A percentile compares a stretch with the other conserved stretches of the same genome.
Evolutionary conservation across 2,888 invertebrate species (phyloP).

Genomic region (Acleris laterana): DNA sequence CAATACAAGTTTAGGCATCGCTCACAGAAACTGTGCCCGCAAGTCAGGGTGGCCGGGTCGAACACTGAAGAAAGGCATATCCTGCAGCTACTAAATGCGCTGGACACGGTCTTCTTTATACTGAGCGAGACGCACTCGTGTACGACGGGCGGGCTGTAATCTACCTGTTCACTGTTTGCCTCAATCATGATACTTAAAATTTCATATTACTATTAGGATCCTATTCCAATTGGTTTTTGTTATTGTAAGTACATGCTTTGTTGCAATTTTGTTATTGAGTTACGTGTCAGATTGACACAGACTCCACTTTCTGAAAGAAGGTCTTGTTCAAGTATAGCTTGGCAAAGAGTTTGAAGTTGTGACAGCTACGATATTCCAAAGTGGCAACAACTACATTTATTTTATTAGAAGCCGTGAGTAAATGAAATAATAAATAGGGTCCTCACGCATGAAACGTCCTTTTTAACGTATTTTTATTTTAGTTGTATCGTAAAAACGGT

Average conservation of each 20-base stretch:
- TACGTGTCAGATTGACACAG: background rate
- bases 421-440: too few species aligned
- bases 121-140: slow-evolving; percentile 30
- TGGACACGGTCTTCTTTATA: slow-evolving; percentile 44
- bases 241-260: background rate
- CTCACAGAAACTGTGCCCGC: slow-evolving; percentile 69
- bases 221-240: background rate
- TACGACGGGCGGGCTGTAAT: background rate
- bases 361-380: too few species aligned
- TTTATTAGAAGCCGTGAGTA: too few species aligned
- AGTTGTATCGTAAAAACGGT: too few species aligned
- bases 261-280: background rate
- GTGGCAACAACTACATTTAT: too few species aligned
- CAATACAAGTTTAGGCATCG: slow-evolving; percentile 60
- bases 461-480: too few species aligned
- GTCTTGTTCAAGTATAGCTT: background rate
- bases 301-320: background rate
- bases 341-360: background rate
- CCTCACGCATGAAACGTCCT: too few species aligned
- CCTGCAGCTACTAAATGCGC: slow-evolving; percentile 54
- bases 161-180: slow-evolving; percentile 5
- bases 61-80: slow-evolving; percentile 63
- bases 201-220: too few species aligned
- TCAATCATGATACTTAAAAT: slow-evolving; percentile 7
- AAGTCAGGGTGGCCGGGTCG: slow-evolving; percentile 57